Percentiles rank a stretch among this genome's conserved stretches.
These are phyloP conservation scores for Clarias pachynema DNA, from an alignment of 2,797 vertebrate species.

Conservation along the genomic window DNA sequence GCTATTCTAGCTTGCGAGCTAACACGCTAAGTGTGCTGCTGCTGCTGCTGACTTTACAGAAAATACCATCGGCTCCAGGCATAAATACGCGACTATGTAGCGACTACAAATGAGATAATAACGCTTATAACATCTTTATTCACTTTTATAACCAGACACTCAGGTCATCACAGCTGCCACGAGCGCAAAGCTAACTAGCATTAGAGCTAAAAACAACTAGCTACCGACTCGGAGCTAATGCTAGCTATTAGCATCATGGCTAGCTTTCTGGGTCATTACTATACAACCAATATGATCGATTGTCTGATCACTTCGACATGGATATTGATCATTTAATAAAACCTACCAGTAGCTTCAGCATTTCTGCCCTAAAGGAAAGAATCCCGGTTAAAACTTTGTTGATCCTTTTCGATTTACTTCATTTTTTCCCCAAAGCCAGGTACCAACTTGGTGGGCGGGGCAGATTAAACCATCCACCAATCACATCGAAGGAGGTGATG, in stretches of 20 bases:
- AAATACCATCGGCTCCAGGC: background rate
- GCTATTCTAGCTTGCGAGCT: conserved; percentile 56
- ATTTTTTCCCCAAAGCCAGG: conserved; percentile 53
- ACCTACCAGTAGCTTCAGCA: conserved; percentile 71
- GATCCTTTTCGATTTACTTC: conserved; percentile 67
- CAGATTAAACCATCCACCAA: conserved; percentile 50
- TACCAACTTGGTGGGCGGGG: conserved; percentile 55
- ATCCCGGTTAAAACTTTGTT: conserved; percentile 65
- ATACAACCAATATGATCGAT: conserved; percentile 1
- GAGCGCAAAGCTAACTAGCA: conserved; percentile 44
- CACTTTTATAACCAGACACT: background rate
- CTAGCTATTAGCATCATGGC: conserved; percentile 47
- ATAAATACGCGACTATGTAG: background rate
- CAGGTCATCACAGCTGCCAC: background rate
- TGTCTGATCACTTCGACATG: background rate
- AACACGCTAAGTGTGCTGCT: conserved; percentile 44
- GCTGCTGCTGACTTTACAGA: background rate
- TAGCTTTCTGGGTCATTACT: conserved; percentile 8
- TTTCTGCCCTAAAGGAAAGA: conserved; percentile 58
- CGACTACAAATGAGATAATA: background rate
- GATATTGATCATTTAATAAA: background rate
- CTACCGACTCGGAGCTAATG: conserved; percentile 33
- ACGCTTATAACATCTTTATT: background rate
- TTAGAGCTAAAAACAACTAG: conserved; percentile 54
- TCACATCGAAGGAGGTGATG: conserved; percentile 25